These are phyloP conservation scores for Pogonocichla stellata DNA, from an alignment of 2,113 vertebrate genomes.

Conservation along the genomic window DNA sequence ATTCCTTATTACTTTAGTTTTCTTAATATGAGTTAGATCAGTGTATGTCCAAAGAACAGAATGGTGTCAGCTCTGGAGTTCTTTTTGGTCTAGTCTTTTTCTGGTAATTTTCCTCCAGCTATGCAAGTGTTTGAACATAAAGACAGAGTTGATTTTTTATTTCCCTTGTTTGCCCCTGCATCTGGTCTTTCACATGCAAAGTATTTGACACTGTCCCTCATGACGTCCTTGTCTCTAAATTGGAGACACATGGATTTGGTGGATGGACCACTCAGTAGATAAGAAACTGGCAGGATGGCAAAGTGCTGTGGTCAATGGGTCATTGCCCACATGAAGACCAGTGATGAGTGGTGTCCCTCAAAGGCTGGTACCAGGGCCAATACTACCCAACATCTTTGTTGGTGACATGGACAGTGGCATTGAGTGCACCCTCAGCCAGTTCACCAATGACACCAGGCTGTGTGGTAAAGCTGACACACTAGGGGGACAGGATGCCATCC, in stretches of 20 bases:
- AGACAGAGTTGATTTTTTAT: background rate
- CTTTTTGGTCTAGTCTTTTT: background rate
- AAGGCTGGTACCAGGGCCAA: background rate
- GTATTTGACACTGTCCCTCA: background rate
- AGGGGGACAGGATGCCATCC: background rate
- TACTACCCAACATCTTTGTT: background rate
- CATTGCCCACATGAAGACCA: background rate
- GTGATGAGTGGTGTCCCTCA: background rate
- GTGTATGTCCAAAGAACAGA: background rate
- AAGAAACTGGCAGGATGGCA: background rate
- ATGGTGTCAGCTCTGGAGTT: background rate
- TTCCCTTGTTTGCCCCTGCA: background rate
- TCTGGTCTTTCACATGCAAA: background rate
- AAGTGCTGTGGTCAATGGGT: background rate
- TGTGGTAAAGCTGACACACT: background rate
- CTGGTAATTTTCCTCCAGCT: background rate
- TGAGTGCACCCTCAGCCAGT: rapidly evolving
- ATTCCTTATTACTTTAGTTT: background rate
- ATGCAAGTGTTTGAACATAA: background rate
- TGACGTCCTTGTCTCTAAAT: background rate
- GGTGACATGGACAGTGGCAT: background rate
- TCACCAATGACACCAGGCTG: background rate
- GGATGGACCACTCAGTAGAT: too few relatives aligned
- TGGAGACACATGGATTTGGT: background rate
- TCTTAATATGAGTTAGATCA: background rate